Evolutionary conservation across 2,113 vertebrate genomes (phyloP).

Genomic region (Scartelaos histophorus): DNA sequence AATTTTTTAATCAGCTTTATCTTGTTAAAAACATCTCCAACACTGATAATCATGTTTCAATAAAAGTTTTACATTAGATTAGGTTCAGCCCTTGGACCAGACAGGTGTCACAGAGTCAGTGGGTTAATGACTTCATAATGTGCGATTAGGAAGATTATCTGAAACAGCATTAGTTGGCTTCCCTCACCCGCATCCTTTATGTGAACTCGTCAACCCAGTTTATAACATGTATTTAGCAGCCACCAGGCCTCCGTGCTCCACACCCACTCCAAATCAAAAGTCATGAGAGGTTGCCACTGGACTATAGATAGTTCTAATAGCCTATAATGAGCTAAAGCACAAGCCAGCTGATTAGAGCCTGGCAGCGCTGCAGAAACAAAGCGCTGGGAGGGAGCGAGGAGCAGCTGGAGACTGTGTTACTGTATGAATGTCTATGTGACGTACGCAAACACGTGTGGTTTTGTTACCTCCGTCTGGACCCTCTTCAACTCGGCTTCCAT

Average conservation of each 20-base stretch:
- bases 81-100: background rate
- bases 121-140: background rate
- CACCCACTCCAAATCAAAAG: constrained; percentile 43
- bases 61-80: no score
- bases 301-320: constrained; percentile 68
- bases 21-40: no score
- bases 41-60: no score
- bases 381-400: constrained; percentile 11
- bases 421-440: constrained; percentile 14
- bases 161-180: background rate
- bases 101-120: background rate
- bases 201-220: constrained; percentile 28
- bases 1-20: no score
- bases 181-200: background rate
- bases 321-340: constrained; percentile 63
- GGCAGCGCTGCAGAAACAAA: constrained; percentile 37
- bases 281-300: constrained; percentile 33
- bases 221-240: constrained; percentile 8
- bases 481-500: constrained; percentile 89
- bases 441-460: background rate
- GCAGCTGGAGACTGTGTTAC: constrained; percentile 11
- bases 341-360: constrained; percentile 53
- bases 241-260: constrained; percentile 9
- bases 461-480: constrained; percentile 90
- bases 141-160: background rate